These are phyloP conservation scores for Eidolon helvum DNA, from an alignment of 2,113 vertebrate species.

Conservation along the genomic window DNA sequence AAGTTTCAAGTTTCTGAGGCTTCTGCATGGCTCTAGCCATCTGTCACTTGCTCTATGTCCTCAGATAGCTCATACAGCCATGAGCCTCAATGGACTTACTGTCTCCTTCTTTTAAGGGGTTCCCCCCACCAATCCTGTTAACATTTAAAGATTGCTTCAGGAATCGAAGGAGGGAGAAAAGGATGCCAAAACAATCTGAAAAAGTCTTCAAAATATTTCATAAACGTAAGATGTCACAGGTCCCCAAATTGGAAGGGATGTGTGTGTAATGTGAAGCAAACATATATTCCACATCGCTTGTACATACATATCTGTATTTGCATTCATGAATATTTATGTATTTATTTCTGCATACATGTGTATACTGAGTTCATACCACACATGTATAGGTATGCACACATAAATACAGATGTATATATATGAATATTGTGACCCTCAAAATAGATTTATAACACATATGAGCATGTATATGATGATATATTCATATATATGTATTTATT, in stretches of 20 bases:
- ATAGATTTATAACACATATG: background rate
- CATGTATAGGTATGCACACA: too few species aligned
- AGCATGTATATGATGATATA: background rate
- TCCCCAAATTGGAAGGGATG: background rate
- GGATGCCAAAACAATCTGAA: background rate
- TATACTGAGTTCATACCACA: background rate
- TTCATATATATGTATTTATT: background rate
- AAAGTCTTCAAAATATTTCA: background rate
- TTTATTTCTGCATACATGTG: background rate
- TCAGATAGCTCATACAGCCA: background rate
- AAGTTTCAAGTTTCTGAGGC: background rate
- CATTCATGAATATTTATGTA: background rate
- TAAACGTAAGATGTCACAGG: background rate
- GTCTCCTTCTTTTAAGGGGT: background rate
- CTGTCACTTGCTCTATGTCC: background rate
- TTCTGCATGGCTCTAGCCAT: background rate
- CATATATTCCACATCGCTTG: background rate
- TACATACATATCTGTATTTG: background rate
- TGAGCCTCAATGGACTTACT: background rate
- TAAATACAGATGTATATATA: background rate
- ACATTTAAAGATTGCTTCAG: background rate
- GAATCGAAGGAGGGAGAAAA: background rate
- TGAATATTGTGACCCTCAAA: background rate
- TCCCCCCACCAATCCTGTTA: too few species aligned
- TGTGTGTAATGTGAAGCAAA: background rate